phyloP scores from a whole-genome alignment of 2,888 invertebrate species.

The Zhengitettix transpicula region DNA sequence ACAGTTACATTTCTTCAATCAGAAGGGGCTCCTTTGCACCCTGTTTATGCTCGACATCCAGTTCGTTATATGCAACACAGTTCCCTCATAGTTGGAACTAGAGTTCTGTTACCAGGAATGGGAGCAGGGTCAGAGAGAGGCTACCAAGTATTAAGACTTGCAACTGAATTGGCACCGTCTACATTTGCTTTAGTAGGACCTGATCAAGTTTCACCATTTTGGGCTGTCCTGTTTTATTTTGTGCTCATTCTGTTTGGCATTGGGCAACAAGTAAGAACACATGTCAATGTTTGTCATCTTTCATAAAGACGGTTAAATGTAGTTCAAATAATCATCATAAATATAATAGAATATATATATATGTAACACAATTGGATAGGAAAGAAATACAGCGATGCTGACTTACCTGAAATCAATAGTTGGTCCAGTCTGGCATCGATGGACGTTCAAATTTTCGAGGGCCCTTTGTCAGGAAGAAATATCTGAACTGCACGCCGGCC shows the following conservation, averaged over 20 bases:
- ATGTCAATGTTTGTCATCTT: no score
- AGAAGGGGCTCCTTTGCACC: conserved; percentile 41
- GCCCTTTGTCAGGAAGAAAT: no score
- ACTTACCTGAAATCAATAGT: no score
- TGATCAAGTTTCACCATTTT: conserved; percentile 64
- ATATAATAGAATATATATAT: no score
- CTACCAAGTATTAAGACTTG: conserved; percentile 67
- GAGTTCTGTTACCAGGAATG: conserved; percentile 39
- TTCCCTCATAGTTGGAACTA: conserved; percentile 52
- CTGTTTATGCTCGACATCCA: conserved; percentile 42
- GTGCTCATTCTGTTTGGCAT: conserved; percentile 72
- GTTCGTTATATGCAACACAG: conserved; percentile 53
- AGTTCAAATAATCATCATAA: no score
- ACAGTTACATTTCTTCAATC: conserved; percentile 54
- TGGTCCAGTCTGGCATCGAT: no score
- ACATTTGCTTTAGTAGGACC: conserved; percentile 61
- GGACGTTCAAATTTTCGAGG: no score
- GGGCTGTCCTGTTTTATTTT: conserved; percentile 76
- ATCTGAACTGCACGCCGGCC: no score
- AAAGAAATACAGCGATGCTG: no score
- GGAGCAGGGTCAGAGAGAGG: conserved; percentile 35
- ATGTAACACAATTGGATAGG: no score
- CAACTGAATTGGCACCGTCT: conserved; percentile 82
- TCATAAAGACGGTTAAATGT: no score
- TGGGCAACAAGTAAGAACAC: conserved; percentile 48